Evolutionary conservation across 1,140 invertebrate genomes (phyloP).

Genomic region (Vollenhovia emeryi): DNA sequence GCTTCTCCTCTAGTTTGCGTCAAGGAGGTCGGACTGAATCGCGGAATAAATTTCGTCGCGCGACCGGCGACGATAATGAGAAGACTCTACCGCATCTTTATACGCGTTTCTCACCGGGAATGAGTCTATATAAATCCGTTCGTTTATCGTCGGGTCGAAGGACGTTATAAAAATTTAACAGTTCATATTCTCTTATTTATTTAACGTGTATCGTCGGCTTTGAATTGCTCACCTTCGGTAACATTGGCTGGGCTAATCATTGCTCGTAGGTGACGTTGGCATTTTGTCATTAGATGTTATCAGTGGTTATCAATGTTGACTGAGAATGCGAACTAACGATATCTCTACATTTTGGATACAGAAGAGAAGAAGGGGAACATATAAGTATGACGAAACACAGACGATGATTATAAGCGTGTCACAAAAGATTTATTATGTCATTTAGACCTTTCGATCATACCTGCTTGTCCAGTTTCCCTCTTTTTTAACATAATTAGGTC

Average conservation of each 20-base stretch:
- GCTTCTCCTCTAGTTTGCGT: conserved; percentile 41
- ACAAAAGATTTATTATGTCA: conserved; percentile 2
- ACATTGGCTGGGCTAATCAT: too few species aligned
- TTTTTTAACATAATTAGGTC: conserved; percentile 63
- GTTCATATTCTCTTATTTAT: background rate
- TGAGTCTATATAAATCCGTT: background rate
- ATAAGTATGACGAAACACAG: background rate
- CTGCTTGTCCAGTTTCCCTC: background rate
- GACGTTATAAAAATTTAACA: background rate
- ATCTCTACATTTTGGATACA: background rate
- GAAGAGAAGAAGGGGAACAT: background rate
- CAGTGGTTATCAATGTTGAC: background rate
- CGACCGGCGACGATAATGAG: background rate
- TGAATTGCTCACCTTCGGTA: too few species aligned
- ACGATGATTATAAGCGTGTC: background rate
- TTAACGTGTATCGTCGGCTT: background rate
- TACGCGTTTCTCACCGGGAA: background rate
- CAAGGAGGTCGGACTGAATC: background rate
- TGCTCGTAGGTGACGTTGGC: background rate
- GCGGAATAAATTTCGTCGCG: conserved; percentile 53
- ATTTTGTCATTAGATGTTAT: background rate
- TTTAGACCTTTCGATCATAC: conserved; percentile 22
- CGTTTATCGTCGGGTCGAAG: background rate
- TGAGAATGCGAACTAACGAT: background rate
- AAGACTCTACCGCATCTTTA: conserved; percentile 23